Evolutionary conservation across 2,888 invertebrate species (phyloP).

Genomic region (Drosophila parthenogenetica): DNA sequence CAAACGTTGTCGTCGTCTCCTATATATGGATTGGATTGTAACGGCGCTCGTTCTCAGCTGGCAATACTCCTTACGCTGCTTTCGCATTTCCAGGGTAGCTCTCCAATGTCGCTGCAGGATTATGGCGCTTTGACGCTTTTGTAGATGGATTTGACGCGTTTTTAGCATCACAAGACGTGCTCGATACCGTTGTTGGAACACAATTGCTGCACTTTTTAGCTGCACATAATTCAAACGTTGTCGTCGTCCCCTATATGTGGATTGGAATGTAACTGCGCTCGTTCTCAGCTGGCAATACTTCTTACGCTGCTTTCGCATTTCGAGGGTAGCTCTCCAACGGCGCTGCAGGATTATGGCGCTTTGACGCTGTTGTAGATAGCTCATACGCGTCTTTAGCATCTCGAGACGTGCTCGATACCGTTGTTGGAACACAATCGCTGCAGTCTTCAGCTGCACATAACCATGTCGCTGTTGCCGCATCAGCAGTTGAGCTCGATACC

Average conservation of each 20-base stretch:
- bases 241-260: slow-evolving; percentile 49
- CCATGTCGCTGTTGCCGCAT: slow-evolving; percentile 21
- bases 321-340: slow-evolving; percentile 81
- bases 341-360: slow-evolving; percentile 76
- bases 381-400: slow-evolving; percentile 71
- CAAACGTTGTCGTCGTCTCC: slow-evolving; percentile 51
- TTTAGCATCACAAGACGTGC: slow-evolving; percentile 70
- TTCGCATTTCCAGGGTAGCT: slow-evolving; percentile 80
- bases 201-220: slow-evolving; percentile 48
- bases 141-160: slow-evolving; percentile 50
- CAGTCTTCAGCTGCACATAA: slow-evolving; percentile 45
- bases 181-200: slow-evolving; percentile 67
- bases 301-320: slow-evolving; percentile 67
- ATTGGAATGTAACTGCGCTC: slow-evolving; percentile 17
- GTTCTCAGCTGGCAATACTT: slow-evolving; percentile 20
- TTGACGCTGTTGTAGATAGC: slow-evolving; percentile 58
- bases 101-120: slow-evolving; percentile 81
- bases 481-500: slow-evolving; percentile 48
- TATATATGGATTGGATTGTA: slow-evolving; percentile 30
- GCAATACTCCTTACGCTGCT: slow-evolving; percentile 27
- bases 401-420: slow-evolving; percentile 63
- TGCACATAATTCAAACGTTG: slow-evolving; percentile 43
- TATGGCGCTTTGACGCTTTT: slow-evolving; percentile 67
- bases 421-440: slow-evolving; percentile 60
- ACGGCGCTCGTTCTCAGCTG: slow-evolving; percentile 6